These are phyloP conservation scores for Paramormyrops hopkinsi DNA, from an alignment of 2,797 vertebrate genomes.

Conservation along the genomic window DNA sequence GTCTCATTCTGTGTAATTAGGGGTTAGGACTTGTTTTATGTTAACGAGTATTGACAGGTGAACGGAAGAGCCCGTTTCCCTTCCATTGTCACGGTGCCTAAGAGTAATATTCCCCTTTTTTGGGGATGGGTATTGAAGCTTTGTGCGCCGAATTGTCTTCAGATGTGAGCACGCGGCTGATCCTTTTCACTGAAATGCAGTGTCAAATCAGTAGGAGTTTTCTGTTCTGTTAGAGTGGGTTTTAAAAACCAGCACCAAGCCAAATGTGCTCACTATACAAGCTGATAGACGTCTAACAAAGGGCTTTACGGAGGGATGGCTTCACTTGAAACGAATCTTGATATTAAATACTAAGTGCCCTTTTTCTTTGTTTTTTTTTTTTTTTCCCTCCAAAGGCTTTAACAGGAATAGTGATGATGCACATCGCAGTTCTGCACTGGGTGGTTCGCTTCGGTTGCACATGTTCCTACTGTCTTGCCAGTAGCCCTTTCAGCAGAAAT, in stretches of 20 bases:
- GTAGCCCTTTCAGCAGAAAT: background rate
- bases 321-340: background rate
- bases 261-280: background rate
- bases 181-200: background rate
- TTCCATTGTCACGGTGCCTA: background rate
- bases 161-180: background rate
- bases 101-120: background rate
- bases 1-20: constrained; percentile 5
- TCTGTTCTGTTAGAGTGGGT: background rate
- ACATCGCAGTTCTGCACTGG: background rate
- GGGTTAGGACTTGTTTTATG: background rate
- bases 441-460: background rate
- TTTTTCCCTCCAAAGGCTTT: background rate
- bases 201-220: background rate
- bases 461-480: background rate
- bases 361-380: background rate
- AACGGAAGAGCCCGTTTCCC: background rate
- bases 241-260: background rate
- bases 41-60: background rate
- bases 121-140: background rate
- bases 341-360: background rate
- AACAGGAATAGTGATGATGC: background rate
- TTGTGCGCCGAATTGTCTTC: background rate
- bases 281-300: background rate
- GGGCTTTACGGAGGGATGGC: background rate